Conservation (phyloP, 1,140 invertebrate species). For the Drosophila kurseongensis region DNA sequence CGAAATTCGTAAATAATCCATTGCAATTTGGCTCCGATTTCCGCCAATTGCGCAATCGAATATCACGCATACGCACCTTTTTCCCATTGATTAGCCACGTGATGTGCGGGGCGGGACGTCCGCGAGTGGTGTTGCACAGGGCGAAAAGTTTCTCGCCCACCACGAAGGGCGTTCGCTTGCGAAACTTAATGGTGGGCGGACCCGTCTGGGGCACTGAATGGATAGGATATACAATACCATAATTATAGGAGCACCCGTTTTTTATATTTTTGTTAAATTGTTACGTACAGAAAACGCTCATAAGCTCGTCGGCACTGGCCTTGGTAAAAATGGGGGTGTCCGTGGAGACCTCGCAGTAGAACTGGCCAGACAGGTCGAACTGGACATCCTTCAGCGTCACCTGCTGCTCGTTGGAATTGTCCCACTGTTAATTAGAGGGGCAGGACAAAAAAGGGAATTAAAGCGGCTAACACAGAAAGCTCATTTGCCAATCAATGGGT, state of each 20-base stretch:
- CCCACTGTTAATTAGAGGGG: slow-evolving; percentile 85
- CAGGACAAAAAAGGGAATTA: slow-evolving; percentile 2
- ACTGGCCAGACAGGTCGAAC: slow-evolving; percentile 89
- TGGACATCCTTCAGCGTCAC: slow-evolving; percentile 90
- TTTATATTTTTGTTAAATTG: slow-evolving; percentile 17
- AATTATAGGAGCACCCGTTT: slow-evolving; percentile 39
- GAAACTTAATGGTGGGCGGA: slow-evolving; percentile 90
- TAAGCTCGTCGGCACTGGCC: slow-evolving; percentile 88
- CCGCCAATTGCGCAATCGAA: slow-evolving; percentile 53
- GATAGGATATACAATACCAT: slow-evolving; percentile 15
- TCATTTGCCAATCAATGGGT: slow-evolving; percentile 46
- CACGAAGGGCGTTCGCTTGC: slow-evolving; percentile 87
- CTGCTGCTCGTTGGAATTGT: slow-evolving; percentile 89
- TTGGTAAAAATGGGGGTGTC: slow-evolving; percentile 91
- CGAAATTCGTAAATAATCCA: slow-evolving; percentile 36
- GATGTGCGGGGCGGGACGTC: slow-evolving; percentile 90
- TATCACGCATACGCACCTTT: slow-evolving; percentile 87
- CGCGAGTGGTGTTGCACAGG: slow-evolving; percentile 90
- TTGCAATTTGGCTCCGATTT: slow-evolving; percentile 34
- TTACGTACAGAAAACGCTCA: slow-evolving; percentile 91
- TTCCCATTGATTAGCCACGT: slow-evolving; percentile 93
- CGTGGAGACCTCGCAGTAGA: slow-evolving; percentile 91
- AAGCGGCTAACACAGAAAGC: slow-evolving; percentile 13
- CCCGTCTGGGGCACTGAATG: slow-evolving; percentile 88
- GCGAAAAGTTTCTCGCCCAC: slow-evolving; percentile 90